Evolutionary conservation across 2,888 invertebrate species (phyloP).

Genomic region (Cryptophagus acutangulus): DNA sequence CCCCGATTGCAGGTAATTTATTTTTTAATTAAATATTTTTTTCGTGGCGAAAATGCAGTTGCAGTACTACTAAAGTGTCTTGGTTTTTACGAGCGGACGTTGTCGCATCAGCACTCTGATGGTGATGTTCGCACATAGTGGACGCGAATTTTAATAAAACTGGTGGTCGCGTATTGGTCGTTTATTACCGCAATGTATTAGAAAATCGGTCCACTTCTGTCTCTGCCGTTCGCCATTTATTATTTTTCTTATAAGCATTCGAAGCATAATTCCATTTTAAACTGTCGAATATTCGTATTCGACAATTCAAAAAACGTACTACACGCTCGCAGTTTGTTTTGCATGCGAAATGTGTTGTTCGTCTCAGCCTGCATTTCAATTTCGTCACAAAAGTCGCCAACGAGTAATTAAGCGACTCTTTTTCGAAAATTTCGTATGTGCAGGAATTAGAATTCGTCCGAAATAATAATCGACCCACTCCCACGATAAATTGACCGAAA

Average conservation of each 20-base stretch:
- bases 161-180: slow-evolving; percentile 25
- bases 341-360: background rate
- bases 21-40: too few relatives aligned
- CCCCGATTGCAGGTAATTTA: too few relatives aligned
- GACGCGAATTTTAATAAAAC: slow-evolving; percentile 37
- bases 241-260: slow-evolving; percentile 26
- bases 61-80: too few relatives aligned
- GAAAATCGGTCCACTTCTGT: slow-evolving; percentile 25
- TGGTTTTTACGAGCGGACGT: slow-evolving; percentile 35
- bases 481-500: too few relatives aligned
- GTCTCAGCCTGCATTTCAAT: background rate
- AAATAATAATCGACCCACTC: too few relatives aligned
- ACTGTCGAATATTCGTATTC: slow-evolving; percentile 8
- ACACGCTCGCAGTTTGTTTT: background rate
- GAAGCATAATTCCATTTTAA: slow-evolving; percentile 23
- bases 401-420: too few relatives aligned
- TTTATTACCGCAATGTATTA: slow-evolving; percentile 25
- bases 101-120: slow-evolving; percentile 37
- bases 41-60: too few relatives aligned
- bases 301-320: background rate
- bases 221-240: slow-evolving; percentile 29
- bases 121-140: slow-evolving; percentile 28
- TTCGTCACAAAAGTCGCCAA: too few relatives aligned
- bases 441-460: too few relatives aligned
- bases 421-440: too few relatives aligned